Evolutionary conservation across 2,113 vertebrate species (phyloP).

Genomic region (Zapus hudsonius): DNA sequence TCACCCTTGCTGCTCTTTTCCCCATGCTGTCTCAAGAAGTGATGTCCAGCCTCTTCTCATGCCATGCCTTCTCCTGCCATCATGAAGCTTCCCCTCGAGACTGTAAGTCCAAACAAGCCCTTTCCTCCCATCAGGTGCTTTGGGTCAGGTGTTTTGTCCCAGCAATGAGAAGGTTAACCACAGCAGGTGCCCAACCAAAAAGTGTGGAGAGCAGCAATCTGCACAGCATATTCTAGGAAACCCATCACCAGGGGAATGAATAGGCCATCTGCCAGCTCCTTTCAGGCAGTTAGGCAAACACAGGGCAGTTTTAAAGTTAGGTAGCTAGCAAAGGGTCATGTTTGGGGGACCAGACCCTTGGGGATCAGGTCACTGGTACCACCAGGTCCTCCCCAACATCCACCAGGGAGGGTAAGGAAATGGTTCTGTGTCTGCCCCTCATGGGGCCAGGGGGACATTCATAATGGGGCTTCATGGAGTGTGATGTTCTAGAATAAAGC

Average conservation of each 20-base stretch:
- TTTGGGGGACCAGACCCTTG: neutral
- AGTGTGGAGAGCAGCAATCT: neutral
- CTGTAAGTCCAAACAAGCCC: too few relatives aligned
- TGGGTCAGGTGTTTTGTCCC: too few relatives aligned
- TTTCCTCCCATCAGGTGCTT: too few relatives aligned
- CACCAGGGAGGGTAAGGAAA: neutral
- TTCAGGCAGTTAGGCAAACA: neutral
- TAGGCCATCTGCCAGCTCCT: neutral
- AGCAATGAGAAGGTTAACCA: too few relatives aligned
- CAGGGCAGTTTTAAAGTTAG: neutral
- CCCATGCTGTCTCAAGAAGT: too few relatives aligned
- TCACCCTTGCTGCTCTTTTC: too few relatives aligned
- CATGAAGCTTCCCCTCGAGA: too few relatives aligned
- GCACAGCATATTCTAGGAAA: neutral
- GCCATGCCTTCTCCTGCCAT: too few relatives aligned
- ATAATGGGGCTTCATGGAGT: neutral
- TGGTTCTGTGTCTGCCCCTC: neutral
- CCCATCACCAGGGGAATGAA: neutral
- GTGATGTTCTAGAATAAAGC: neutral
- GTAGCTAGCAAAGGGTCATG: neutral
- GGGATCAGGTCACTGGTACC: too few relatives aligned
- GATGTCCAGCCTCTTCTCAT: too few relatives aligned
- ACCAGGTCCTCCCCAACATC: neutral
- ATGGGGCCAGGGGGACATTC: neutral
- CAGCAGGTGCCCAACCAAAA: neutral